Evolutionary conservation across 1,140 invertebrate genomes (phyloP).

Genomic region (Bombus impatiens): DNA sequence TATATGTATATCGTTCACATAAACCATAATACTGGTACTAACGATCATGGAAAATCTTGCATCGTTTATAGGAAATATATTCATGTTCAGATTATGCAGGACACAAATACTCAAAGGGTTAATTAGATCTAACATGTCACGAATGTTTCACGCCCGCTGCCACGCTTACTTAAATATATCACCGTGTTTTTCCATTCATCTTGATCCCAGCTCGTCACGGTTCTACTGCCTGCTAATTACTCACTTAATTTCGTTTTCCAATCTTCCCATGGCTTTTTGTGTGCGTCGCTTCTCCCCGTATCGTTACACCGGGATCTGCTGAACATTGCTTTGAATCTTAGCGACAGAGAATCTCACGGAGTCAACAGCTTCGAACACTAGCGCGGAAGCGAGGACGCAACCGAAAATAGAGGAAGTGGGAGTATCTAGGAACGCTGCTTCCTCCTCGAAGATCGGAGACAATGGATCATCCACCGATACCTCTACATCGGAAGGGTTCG

Average conservation of each 20-base stretch:
- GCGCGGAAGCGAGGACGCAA: not conserved
- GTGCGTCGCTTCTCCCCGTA: not conserved
- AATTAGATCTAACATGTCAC: too few relatives aligned
- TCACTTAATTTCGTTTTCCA: not conserved
- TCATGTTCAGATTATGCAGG: not conserved
- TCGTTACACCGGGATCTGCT: not conserved
- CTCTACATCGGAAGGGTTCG: constrained; percentile 64
- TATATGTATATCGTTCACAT: too few relatives aligned
- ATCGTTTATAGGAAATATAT: not conserved
- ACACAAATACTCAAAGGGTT: too few relatives aligned
- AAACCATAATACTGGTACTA: too few relatives aligned
- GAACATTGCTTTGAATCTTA: constrained; percentile 39
- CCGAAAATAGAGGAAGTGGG: not conserved
- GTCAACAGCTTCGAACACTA: not conserved
- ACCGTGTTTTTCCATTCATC: not conserved
- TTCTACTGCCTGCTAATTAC: not conserved
- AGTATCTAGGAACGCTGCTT: constrained; percentile 7
- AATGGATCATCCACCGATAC: constrained; percentile 34
- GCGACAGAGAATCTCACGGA: constrained; percentile 17
- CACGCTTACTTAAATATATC: not conserved
- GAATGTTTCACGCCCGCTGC: not conserved
- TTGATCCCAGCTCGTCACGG: not conserved
- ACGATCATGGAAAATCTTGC: not conserved
- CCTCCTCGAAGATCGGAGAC: constrained; percentile 34
- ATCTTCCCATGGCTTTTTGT: not conserved